phyloP scores from a whole-genome alignment of 2,797 vertebrate genomes.

The Poeciliopsis gracilis region DNA sequence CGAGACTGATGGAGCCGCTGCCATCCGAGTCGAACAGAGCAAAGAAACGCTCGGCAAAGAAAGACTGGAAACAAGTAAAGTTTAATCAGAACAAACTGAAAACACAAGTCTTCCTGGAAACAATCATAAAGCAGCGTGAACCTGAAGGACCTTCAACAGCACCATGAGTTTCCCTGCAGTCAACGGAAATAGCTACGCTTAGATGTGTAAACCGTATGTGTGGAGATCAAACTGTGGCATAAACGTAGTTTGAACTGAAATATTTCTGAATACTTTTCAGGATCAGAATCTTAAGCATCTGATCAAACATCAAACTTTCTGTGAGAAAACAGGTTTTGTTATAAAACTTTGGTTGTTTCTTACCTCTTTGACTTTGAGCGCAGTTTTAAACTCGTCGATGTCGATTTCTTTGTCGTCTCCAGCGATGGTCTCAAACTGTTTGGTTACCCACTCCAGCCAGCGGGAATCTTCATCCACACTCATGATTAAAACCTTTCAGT shows the following conservation, averaged over 20 bases:
- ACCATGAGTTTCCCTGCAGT: not conserved
- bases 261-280: not conserved
- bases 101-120: not conserved
- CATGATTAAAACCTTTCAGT: slow-evolving; percentile 42
- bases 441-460: slow-evolving; percentile 89
- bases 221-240: not conserved
- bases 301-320: not conserved
- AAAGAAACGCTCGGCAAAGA: slow-evolving; percentile 93
- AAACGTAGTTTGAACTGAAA: not conserved
- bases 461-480: slow-evolving; percentile 79
- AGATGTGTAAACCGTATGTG: not conserved
- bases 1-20: slow-evolving; percentile 86
- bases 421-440: slow-evolving; percentile 85
- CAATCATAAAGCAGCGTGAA: not conserved
- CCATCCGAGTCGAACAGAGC: slow-evolving; percentile 86
- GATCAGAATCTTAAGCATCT: not conserved
- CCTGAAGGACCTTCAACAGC: not conserved
- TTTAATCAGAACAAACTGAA: not conserved
- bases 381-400: slow-evolving; percentile 85
- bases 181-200: not conserved
- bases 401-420: slow-evolving; percentile 86
- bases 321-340: not conserved
- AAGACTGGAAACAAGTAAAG: slow-evolving; percentile 74
- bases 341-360: slow-evolving; percentile 7
- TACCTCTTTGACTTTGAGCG: slow-evolving; percentile 91